Base-by-base conservation (phyloP, 2,113 vertebrate genomes). In the Delphinapterus leucas region DNA sequence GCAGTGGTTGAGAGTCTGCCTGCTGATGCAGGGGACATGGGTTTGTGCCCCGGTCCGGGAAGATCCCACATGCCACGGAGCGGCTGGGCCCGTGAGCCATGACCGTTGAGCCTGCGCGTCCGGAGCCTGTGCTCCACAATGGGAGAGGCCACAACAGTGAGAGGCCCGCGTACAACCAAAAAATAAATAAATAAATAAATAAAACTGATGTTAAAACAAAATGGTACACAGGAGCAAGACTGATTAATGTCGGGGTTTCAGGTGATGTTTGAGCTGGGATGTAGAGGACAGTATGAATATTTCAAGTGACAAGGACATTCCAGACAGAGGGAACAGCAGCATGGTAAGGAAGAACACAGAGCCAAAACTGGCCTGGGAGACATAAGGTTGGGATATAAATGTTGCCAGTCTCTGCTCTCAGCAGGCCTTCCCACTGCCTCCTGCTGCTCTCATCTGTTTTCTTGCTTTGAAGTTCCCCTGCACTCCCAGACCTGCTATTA, bases 301-400 rank as follows among this genome's bases (percentile, higher is more conserved):
- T 97, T 47, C 90, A 76, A 81, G 87, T 5, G 65, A 97, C 97
- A 97, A 98, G 97, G 97, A 85, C 98, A 77, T 95, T 92, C 87
- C 84, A 92, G 92, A 41, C 87, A 77, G 61, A 96, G 95, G 80
- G 95, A 86, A 61, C 74, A 71, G 83, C 80, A 82, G 86, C 70
- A 49, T n/a, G 26, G 93, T 2, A n/a, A 96, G 92, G 87, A 95
- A 89, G 95, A 82, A 58, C 3, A 60, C 36, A 3, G 93, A 98
- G 95, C 97, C 98, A 92, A 89, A 95, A 88, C 93, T 97, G 97
- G 95, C 96, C 97, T 88, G 92, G 96, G 97, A 98, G 96, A 97
- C 98, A 98, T 90, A 97, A 97, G 96, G 98, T 70, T 97, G 97
- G 80, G 96, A 97, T 98, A 98, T 97, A 98, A 98, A 98, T 97